Conservation (phyloP, 2,888 invertebrate genomes). For the Cylindroiulus punctatus region DNA sequence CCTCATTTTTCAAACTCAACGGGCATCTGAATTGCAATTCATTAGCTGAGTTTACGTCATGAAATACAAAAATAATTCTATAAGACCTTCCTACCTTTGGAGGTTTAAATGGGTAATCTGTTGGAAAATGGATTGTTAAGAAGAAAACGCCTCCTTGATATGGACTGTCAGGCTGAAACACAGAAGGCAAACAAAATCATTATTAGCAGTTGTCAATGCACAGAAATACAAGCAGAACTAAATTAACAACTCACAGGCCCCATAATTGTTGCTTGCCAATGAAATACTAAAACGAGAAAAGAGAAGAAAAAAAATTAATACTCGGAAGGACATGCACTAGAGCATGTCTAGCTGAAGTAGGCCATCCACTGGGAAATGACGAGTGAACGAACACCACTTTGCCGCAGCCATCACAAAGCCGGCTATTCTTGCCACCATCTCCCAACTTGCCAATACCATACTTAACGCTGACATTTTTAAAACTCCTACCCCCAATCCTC, state of each 20-base stretch:
- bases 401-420: slow-evolving; percentile 24
- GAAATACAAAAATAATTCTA: neutral
- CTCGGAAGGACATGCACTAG: neutral
- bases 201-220: neutral
- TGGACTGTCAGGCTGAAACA: slow-evolving; percentile 93
- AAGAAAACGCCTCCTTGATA: slow-evolving; percentile 99
- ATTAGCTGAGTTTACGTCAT: too few species aligned
- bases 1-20: too few species aligned
- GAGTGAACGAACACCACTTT: slow-evolving; percentile 26
- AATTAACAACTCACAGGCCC: slow-evolving; percentile 87
- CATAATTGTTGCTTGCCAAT: slow-evolving; percentile 99
- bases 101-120: slow-evolving; percentile 99
- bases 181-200: neutral
- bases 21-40: too few species aligned
- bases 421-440: slow-evolving; percentile 16
- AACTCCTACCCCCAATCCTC: neutral
- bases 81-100: slow-evolving; percentile 76
- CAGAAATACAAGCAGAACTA: slow-evolving; percentile 13
- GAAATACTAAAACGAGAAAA: slow-evolving; percentile 83
- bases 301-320: neutral
- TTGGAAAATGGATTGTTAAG: slow-evolving; percentile 99
- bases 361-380: neutral
- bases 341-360: neutral
- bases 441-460: neutral
- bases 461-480: slow-evolving; percentile 28